These are phyloP conservation scores for Dicrurus megarhynchus DNA, from an alignment of 2,113 vertebrate species.

Conservation along the genomic window DNA sequence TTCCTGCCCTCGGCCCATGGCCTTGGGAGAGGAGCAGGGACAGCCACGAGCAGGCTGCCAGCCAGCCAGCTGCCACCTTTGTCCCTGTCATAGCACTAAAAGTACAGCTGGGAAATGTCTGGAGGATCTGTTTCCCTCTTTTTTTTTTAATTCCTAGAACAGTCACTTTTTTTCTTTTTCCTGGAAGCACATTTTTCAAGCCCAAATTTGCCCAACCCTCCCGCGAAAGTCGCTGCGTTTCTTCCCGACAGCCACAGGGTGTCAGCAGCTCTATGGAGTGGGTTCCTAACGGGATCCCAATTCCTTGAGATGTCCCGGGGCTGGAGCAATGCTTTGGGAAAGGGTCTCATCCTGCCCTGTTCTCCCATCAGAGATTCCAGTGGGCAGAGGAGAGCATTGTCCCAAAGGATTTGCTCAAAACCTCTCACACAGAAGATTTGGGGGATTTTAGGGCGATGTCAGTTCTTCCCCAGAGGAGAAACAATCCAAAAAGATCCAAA, in stretches of 20 bases:
- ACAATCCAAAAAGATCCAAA: not conserved
- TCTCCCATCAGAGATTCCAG: not conserved
- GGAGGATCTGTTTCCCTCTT: not conserved
- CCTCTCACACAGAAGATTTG: fast-evolving
- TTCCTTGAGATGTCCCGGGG: not conserved
- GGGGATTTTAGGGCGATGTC: not conserved
- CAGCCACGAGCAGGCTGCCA: not conserved
- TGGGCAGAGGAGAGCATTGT: not conserved
- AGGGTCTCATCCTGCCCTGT: not conserved
- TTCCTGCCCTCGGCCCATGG: not conserved
- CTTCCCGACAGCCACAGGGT: constrained; percentile 42
- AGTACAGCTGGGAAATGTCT: not conserved
- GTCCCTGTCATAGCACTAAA: not conserved
- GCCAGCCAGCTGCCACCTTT: constrained; percentile 13
- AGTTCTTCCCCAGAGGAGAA: not conserved
- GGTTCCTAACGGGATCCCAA: not conserved
- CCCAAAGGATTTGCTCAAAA: not conserved
- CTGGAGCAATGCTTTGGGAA: not conserved
- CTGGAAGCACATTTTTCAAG: not conserved
- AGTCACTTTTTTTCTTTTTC: not conserved
- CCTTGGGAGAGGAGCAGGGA: not conserved
- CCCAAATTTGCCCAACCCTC: not conserved
- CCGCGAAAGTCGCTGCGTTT: not conserved
- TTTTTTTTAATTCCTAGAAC: not conserved
- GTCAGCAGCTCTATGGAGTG: constrained; percentile 59